Evolutionary conservation across 2,888 invertebrate species (phyloP), one percentile per base, ranked within the genome.

Genomic region (Pristionchus maxplancki): DNA sequence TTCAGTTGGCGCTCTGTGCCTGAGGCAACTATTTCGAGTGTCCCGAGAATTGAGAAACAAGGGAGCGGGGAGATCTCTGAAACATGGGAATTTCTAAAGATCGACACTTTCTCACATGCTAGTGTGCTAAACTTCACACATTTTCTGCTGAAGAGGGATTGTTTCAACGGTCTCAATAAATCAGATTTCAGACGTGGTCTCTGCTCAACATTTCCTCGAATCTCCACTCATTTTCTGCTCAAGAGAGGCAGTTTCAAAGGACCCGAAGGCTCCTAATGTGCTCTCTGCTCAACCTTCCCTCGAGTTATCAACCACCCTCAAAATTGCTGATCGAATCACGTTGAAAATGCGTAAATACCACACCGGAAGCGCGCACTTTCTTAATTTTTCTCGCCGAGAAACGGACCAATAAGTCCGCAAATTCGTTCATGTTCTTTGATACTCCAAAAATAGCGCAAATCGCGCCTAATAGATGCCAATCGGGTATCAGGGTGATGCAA

Each of bases 1-100:
- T 71, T 71, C 71, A 71, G 17, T 71, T 71, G 37, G 37, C 71
- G 37, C 71, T 71, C 71, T 71, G 71, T 31, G 11, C 62, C 62
- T 64, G 17, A 37, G 67, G 67, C 71, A 17, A 31, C 71, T 71
- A 71, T 71, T 71, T 37, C 24, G 37, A 71, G 34, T 11, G 2
- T n/a, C 13, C 4, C 1, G 67, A 71, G 37, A 34, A 64, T 31
- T 6, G 34, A 71, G 67, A 31, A 64, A 31, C n/a, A 64, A 28
- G 28, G 31, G 31, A 31, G 34, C 11, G 20, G 34, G 17, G 67
- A 71, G 67, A 71, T 34, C 64, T 31, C 15, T 17, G 37, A 34
- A 17, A 71, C 67, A 31, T 13, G 67, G 17, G 37, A 11, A 13
- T 34, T 67, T 67, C 34, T 13, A 31, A 67, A 67, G 58, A 58